A percentile compares a stretch with the other conserved stretches of the same genome.
Evolutionary conservation across 2,113 vertebrate species (phyloP).

Genomic region (Elachura formosa): DNA sequence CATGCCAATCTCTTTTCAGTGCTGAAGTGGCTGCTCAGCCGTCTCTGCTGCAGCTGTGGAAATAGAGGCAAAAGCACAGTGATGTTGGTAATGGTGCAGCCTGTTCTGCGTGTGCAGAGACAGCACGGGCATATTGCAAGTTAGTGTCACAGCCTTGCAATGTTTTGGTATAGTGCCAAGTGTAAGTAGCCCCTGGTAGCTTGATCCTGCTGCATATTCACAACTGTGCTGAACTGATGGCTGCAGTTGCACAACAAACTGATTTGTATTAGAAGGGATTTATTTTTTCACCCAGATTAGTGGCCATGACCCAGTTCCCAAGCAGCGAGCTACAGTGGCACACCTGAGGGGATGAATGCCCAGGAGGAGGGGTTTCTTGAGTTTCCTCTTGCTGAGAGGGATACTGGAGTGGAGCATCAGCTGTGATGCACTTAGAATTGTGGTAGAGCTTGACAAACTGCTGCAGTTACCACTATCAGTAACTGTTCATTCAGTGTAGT

Average conservation of each 20-base stretch:
- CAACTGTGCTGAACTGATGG: neutral
- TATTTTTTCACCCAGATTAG: neutral
- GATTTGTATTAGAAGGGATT: neutral
- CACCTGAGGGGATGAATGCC: neutral
- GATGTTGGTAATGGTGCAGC: neutral
- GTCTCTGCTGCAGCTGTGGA: neutral
- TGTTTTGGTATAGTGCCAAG: neutral
- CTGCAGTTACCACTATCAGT: neutral
- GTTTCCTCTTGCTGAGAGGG: neutral
- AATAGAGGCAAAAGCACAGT: neutral
- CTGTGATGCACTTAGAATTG: neutral
- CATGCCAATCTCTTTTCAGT: neutral
- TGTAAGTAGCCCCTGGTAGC: accelerated
- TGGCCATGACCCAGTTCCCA: neutral
- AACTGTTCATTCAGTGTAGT: neutral
- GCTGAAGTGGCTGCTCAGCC: neutral
- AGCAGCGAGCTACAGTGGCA: neutral
- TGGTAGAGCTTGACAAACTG: neutral
- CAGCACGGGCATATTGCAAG: neutral
- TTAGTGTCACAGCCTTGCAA: neutral
- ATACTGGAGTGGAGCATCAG: neutral
- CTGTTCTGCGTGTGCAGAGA: neutral
- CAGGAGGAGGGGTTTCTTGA: neutral
- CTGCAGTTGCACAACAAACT: neutral
- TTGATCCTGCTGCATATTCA: neutral